These are phyloP conservation scores for Sminthurides aquaticus DNA, from an alignment of 2,888 invertebrate genomes.

Conservation along the genomic window DNA sequence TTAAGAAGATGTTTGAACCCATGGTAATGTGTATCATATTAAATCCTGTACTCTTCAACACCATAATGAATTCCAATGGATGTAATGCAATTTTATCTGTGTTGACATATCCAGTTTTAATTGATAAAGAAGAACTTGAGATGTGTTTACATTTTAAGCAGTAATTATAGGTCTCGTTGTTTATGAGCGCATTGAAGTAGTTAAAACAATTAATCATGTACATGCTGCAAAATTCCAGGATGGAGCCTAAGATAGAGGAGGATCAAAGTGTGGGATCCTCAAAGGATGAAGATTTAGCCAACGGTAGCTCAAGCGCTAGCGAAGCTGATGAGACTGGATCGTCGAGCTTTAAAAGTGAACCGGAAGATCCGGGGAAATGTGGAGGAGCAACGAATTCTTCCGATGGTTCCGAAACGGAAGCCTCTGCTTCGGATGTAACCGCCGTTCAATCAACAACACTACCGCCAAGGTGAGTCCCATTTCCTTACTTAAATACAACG, in stretches of 20 bases:
- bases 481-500: too few relatives aligned
- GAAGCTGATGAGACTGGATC: slow-evolving; percentile 24
- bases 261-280: slow-evolving; percentile 19
- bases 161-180: not conserved
- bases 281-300: slow-evolving; percentile 21
- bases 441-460: slow-evolving; percentile 34
- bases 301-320: slow-evolving; percentile 22
- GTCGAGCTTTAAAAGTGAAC: slow-evolving; percentile 34
- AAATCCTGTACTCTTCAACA: too few relatives aligned
- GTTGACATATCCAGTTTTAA: too few relatives aligned
- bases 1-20: too few relatives aligned
- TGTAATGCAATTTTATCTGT: too few relatives aligned
- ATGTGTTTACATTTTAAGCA: not conserved
- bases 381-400: slow-evolving; percentile 1
- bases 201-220: not conserved
- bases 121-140: not conserved
- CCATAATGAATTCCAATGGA: too few relatives aligned
- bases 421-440: slow-evolving; percentile 21
- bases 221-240: slow-evolving; percentile 5
- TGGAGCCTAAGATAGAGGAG: slow-evolving; percentile 23
- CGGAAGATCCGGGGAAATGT: slow-evolving; percentile 1
- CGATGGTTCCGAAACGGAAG: slow-evolving; percentile 10
- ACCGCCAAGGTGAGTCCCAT: slow-evolving; percentile 44
- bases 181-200: not conserved
- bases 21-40: too few relatives aligned